A percentile compares a stretch with the other conserved stretches of the same genome.
phyloP scores from a whole-genome alignment of 2,888 invertebrate genomes.

The Seira musarum region DNA sequence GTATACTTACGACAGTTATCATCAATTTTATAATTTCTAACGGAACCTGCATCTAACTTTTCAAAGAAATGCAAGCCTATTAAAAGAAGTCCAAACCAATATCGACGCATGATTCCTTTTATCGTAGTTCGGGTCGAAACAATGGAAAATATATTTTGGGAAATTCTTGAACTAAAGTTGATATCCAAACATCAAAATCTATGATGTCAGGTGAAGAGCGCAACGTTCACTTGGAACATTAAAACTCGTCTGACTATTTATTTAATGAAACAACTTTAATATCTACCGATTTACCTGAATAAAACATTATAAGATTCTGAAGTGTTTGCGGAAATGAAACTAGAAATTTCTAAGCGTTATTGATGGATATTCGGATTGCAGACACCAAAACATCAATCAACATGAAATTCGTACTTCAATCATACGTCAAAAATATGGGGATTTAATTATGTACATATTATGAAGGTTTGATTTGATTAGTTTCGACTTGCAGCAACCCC shows the following conservation, averaged over 20 bases:
- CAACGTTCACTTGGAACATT: no score
- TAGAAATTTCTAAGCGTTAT: neutral
- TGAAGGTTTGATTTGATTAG: neutral
- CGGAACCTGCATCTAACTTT: slow-evolving; percentile 13
- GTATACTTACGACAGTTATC: slow-evolving; percentile 46
- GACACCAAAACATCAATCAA: slow-evolving; percentile 28
- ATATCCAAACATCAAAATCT: neutral
- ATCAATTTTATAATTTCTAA: slow-evolving; percentile 32
- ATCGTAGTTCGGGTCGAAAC: neutral
- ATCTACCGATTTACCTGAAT: no score
- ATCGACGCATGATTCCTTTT: neutral
- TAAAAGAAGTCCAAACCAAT: neutral
- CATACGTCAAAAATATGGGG: neutral
- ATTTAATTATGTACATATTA: neutral
- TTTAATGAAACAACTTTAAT: no score
- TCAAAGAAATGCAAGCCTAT: neutral
- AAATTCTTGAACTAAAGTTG: no score
- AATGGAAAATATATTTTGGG: neutral
- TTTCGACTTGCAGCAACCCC: neutral
- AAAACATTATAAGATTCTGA: neutral
- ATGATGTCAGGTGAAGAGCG: neutral
- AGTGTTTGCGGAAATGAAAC: slow-evolving; percentile 3
- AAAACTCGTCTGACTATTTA: no score
- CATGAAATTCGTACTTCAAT: neutral
- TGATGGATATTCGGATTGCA: slow-evolving; percentile 3